Conservation (phyloP, 2,888 invertebrate genomes). For the Scaptomyza caliginosa region DNA sequence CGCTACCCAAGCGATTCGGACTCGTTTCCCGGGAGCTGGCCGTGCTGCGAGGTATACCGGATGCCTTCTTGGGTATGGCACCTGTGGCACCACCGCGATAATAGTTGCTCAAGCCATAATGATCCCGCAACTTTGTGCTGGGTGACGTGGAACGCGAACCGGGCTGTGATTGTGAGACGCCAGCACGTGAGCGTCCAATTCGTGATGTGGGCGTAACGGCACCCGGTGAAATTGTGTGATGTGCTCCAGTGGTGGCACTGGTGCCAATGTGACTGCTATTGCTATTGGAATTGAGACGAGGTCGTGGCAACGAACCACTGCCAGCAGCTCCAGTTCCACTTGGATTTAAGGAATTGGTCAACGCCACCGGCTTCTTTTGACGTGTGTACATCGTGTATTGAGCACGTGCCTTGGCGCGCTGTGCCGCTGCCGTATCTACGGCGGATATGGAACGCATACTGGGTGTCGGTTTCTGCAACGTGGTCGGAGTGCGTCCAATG, state of each 20-base stretch:
- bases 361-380: slow-evolving; percentile 85
- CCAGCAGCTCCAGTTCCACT: slow-evolving; percentile 18
- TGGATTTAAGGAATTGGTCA: slow-evolving; percentile 38
- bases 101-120: slow-evolving; percentile 83
- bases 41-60: slow-evolving; percentile 89
- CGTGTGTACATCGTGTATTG: slow-evolving; percentile 92
- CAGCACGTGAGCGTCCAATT: slow-evolving; percentile 86
- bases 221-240: slow-evolving; percentile 69
- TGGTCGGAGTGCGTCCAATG: slow-evolving; percentile 74
- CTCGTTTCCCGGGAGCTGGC: slow-evolving; percentile 89
- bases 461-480: slow-evolving; percentile 77
- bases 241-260: slow-evolving; percentile 21
- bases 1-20: slow-evolving; percentile 85
- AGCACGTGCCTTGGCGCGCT: slow-evolving; percentile 92
- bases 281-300: slow-evolving; percentile 67
- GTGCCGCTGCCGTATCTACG: slow-evolving; percentile 95
- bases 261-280: slow-evolving; percentile 14
- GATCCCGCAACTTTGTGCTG: slow-evolving; percentile 91
- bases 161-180: slow-evolving; percentile 97
- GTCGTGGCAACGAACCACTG: slow-evolving; percentile 78
- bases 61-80: slow-evolving; percentile 87
- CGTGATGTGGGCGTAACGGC: slow-evolving; percentile 81
- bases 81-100: slow-evolving; percentile 82
- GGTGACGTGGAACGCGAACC: slow-evolving; percentile 97
- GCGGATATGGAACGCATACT: slow-evolving; percentile 95